Evolutionary conservation across 2,888 invertebrate genomes (phyloP).

Genomic region (Pemphredon lugubris): DNA sequence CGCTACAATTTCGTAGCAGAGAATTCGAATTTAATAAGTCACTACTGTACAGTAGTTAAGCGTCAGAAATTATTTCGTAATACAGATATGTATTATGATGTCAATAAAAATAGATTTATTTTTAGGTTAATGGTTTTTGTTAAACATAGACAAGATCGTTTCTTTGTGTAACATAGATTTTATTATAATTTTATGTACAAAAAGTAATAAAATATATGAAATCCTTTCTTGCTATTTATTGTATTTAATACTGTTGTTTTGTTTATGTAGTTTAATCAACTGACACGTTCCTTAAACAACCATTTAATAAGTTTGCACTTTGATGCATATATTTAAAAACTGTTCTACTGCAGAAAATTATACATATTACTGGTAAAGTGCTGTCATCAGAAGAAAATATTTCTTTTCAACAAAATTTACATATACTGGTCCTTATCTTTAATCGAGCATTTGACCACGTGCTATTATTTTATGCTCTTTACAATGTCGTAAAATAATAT

Average conservation of each 20-base stretch:
- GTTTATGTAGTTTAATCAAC: conserved; percentile 46
- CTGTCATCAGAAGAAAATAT: no score
- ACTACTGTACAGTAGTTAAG: neutral
- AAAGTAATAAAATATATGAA: conserved; percentile 72
- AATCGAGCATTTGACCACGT: no score
- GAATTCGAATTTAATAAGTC: neutral
- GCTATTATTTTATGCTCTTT: no score
- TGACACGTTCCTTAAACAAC: conserved; percentile 25
- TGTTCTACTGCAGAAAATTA: neutral
- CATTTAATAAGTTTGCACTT: conserved; percentile 4
- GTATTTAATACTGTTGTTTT: conserved; percentile 74
- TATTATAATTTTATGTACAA: conserved; percentile 76
- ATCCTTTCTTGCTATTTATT: conserved; percentile 67
- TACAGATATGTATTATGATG: neutral
- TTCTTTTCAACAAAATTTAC: conserved; percentile 19
- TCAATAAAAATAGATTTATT: conserved; percentile 7
- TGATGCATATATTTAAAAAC: conserved; percentile 1
- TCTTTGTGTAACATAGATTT: conserved; percentile 68
- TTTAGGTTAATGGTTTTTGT: conserved; percentile 11
- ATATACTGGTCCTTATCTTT: conserved; percentile 17
- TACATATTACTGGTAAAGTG: neutral
- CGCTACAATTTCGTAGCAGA: neutral
- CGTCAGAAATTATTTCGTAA: neutral
- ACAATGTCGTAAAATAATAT: no score
- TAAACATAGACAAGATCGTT: conserved; percentile 9